Evolutionary conservation across 2,797 vertebrate genomes (phyloP), one percentile per base, ranked within the genome.

Genomic region (Acanthis flammea): DNA sequence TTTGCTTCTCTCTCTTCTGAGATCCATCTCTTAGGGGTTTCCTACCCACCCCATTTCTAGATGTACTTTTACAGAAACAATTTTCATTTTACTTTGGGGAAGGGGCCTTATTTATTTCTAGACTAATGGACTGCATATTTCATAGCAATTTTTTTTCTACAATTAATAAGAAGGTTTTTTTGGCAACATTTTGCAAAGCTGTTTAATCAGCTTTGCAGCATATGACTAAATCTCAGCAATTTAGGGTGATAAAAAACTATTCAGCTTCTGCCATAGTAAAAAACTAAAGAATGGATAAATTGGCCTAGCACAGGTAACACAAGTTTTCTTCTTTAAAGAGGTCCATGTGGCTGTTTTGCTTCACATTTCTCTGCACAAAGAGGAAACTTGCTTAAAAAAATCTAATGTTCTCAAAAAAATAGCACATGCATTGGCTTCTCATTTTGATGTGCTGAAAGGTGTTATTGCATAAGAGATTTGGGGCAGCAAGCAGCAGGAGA

Each of bases 401-500:
- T 3, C 2, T 31, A 6, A 7, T 24, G 5, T 30, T 79, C 47
- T 48, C 33, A 47, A 9, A 60, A 81, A 28, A 28, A 12, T 5
- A 41, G 5, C 12, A 27, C 44, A 24, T 2, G 7, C 9, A 12
- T 50, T 57, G 53, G 39, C 13, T 83, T 39, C 53, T 86, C 28
- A 22, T 48, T 30, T 27, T 8, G 17, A 25, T 18, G 13, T 35
- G 33, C 79, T 83, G 85, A 68, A 71, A 35, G 41, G 58, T 68
- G 55, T 3, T 91, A 5, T 89, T 93, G 53, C 48, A 10, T 67
- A 71, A 91, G 44, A 78, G 58, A 81, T 78, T 81, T 54, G 89
- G 88, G 55, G 44, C 90, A 93, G 62, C 35, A 66, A 90, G 85
- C 91, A 91, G 93, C 92, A 92, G 88, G 93, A 6, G 19, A 92